Base-by-base conservation (phyloP, 2,888 invertebrate genomes). In the Lobophora halterata region DNA sequence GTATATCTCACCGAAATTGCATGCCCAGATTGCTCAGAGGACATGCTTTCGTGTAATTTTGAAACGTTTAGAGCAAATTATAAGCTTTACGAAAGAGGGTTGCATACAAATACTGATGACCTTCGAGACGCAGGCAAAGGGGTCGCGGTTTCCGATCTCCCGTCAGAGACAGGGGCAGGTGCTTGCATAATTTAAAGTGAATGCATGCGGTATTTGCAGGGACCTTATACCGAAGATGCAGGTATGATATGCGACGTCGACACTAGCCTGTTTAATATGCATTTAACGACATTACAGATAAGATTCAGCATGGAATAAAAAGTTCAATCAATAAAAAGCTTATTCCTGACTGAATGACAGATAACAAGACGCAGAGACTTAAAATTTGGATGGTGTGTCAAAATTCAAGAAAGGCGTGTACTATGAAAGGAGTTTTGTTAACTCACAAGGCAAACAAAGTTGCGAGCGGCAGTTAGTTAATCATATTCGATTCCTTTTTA, bases 1-100 rank as follows among this genome's bases (percentile, higher is more conserved):
- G 43, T 46, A 49, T 52, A 46, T 48, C 39, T 36, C 47, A 32
- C 40, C 30, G 38, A 49, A 42, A 43, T 12, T 40, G 26, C 30
- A 28, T 17, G 28, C 17, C 3, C 30, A 23, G 5, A 36, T n/a
- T 2, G 14, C 14, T 14, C 14, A n/a, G 5, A 36, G 17, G 36
- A 25, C 32, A 20, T 32, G 31, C 31, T 34, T 41, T 11, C 40
- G n/a, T n/a, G n/a, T n/a, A n/a, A 27, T 33, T 34, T 18, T n/a
- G n/a, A 20, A 33, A 43, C 20, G 5, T 20, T 27, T 38, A 38
- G 40, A 23, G 11, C 35, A 26, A 35, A 44, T 46, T 26, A 28
- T 31, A 37, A 32, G 31, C 23, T 44, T 35, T 14, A 6, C 14
- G 27, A 31, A 34, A 25, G 17, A 38, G 37, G 43, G 37, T 43